phyloP scores from a whole-genome alignment of 1,140 invertebrate genomes.

The Diploscapter pachys region DNA sequence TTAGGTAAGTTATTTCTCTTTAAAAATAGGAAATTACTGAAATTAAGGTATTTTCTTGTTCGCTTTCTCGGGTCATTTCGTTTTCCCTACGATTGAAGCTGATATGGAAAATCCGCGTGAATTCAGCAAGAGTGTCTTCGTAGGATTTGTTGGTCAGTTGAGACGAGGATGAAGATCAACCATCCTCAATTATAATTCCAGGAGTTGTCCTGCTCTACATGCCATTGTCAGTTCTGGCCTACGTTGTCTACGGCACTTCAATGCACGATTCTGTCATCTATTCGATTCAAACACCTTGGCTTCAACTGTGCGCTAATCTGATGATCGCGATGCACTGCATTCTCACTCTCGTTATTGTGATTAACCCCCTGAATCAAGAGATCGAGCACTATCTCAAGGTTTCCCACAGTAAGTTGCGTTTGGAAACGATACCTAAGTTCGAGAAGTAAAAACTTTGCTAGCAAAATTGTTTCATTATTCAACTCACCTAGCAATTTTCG shows the following conservation, averaged over 20 bases:
- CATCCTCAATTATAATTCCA: no score
- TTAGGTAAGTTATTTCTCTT: constrained; percentile 35
- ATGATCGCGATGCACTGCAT: constrained; percentile 42
- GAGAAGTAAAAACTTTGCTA: no score
- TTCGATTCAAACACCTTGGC: constrained; percentile 36
- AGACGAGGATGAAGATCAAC: no score
- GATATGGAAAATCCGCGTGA: constrained; percentile 60
- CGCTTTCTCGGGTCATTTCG: constrained; percentile 60
- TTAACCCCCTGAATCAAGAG: constrained; percentile 42
- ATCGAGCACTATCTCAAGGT: constrained; percentile 36
- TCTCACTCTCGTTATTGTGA: constrained; percentile 38
- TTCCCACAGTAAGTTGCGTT: constrained; percentile 22
- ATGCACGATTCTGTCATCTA: constrained; percentile 39
- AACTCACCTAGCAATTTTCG: not conserved
- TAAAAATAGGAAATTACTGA: no score
- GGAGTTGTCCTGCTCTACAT: constrained; percentile 39
- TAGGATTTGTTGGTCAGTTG: constrained; percentile 22
- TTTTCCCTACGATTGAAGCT: constrained; percentile 61
- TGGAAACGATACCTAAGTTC: no score
- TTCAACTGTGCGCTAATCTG: constrained; percentile 34
- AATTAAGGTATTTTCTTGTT: constrained; percentile 57
- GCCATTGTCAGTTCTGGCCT: constrained; percentile 36
- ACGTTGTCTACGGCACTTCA: constrained; percentile 34
- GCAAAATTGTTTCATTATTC: no score
- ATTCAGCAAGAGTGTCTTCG: constrained; percentile 45